Evolutionary conservation across 1,140 invertebrate genomes (phyloP).

Genomic region (Neoseiulus cucumeris): DNA sequence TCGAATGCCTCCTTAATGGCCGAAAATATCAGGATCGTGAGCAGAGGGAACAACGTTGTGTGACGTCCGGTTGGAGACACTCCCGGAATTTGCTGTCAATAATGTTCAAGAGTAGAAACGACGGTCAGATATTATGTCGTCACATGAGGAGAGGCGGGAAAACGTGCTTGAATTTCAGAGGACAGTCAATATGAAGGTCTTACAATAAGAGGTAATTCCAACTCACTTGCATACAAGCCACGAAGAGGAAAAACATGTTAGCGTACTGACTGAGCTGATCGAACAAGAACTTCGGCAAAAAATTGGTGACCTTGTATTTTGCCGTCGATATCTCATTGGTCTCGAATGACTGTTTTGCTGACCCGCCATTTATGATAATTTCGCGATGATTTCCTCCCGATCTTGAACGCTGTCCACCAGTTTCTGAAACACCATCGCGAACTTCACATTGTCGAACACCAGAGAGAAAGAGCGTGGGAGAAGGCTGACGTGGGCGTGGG

Average conservation of each 20-base stretch:
- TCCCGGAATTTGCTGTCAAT: slow-evolving; percentile 76
- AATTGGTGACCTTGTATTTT: slow-evolving; percentile 70
- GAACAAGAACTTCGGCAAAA: slow-evolving; percentile 81
- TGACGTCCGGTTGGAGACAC: slow-evolving; percentile 86
- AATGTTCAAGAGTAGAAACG: slow-evolving; percentile 30
- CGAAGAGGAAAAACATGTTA: slow-evolving; percentile 90
- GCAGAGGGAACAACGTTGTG: slow-evolving; percentile 78
- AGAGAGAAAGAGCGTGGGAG: too few relatives aligned
- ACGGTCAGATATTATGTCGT: slow-evolving; percentile 26
- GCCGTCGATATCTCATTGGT: slow-evolving; percentile 39
- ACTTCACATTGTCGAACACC: too few relatives aligned
- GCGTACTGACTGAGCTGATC: slow-evolving; percentile 90
- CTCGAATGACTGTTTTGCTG: too few relatives aligned
- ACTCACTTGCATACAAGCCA: slow-evolving; percentile 61
- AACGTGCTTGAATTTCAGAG: slow-evolving; percentile 72
- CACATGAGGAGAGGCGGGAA: slow-evolving; percentile 70
- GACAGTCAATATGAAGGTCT: slow-evolving; percentile 37
- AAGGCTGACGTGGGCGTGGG: too few relatives aligned
- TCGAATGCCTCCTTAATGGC: slow-evolving; percentile 89
- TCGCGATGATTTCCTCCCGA: too few relatives aligned
- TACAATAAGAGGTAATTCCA: background rate
- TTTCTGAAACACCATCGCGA: too few relatives aligned
- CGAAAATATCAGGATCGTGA: slow-evolving; percentile 78
- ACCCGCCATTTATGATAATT: too few relatives aligned
- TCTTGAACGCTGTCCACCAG: too few relatives aligned